Percentiles rank a stretch among this genome's conserved stretches.
These are phyloP conservation scores for Odontesthes bonariensis DNA, from an alignment of 2,113 vertebrate genomes.

Conservation along the genomic window DNA sequence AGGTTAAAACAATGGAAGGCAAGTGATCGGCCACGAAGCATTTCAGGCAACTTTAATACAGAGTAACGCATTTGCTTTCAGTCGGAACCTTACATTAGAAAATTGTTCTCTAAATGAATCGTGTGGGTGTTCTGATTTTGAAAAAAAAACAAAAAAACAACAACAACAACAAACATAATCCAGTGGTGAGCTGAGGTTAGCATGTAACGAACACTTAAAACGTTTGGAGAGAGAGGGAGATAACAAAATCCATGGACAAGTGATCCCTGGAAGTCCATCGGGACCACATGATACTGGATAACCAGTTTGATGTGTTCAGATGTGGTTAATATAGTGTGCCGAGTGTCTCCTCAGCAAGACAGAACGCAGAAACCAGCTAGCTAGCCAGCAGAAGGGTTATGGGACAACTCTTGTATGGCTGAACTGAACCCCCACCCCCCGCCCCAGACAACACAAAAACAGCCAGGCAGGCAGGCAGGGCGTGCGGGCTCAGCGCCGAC, in stretches of 20 bases:
- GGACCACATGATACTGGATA: background rate
- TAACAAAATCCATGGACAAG: background rate
- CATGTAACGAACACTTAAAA: background rate
- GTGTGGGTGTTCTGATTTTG: background rate
- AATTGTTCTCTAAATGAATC: background rate
- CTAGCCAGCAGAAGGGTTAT: slow-evolving; percentile 47
- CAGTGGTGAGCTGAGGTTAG: background rate
- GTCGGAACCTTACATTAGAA: background rate
- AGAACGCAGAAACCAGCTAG: slow-evolving; percentile 31
- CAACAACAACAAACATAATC: too few species aligned
- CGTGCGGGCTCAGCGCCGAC: slow-evolving; percentile 65
- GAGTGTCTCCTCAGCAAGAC: background rate
- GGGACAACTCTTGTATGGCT: slow-evolving; percentile 57
- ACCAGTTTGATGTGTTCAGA: background rate
- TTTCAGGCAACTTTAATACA: background rate
- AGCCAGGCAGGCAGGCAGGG: slow-evolving; percentile 61
- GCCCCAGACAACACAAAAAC: slow-evolving; percentile 76
- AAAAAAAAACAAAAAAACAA: background rate
- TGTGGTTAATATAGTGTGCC: background rate
- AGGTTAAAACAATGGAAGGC: background rate
- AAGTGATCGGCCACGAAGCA: background rate
- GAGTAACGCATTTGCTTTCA: background rate
- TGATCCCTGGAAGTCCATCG: background rate
- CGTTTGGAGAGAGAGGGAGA: background rate
- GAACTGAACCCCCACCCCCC: slow-evolving; percentile 41